Conservation (phyloP, 2,888 invertebrate genomes). For the Folsomia manolachei region DNA sequence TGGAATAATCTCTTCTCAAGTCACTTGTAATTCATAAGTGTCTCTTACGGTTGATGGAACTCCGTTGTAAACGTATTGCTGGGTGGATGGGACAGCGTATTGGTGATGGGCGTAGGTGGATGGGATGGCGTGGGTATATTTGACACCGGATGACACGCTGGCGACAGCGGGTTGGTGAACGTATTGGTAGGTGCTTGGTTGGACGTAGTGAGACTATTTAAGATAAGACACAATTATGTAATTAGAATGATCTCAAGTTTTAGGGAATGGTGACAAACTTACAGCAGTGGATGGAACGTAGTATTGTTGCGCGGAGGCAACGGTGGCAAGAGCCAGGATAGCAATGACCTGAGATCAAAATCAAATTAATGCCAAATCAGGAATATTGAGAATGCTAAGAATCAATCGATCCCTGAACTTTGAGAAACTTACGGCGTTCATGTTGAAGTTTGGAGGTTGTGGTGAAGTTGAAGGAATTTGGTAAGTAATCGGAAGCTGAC, state of each 20-base stretch:
- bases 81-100: conserved; percentile 13
- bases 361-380: no score
- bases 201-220: background rate
- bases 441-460: conserved; percentile 22
- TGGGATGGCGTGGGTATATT: conserved; percentile 9
- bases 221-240: no score
- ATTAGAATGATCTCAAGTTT: no score
- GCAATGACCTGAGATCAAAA: conserved; percentile 16
- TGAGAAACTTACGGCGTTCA: conserved; percentile 33
- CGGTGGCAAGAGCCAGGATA: conserved; percentile 29
- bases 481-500: background rate
- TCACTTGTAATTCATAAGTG: no score
- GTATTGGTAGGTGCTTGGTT: conserved; percentile 23
- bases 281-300: background rate
- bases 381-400: no score
- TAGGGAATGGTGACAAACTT: background rate
- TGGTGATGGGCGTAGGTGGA: conserved; percentile 16
- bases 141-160: background rate
- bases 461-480: no score
- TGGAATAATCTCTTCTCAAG: no score
- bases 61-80: background rate
- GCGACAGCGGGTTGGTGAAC: conserved; percentile 12
- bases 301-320: conserved; percentile 16
- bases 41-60: background rate
- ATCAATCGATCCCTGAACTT: background rate